A percentile compares a stretch with the other conserved stretches of the same genome.
phyloP scores from a whole-genome alignment of 2,113 vertebrate species.

The Macquaria australasica region DNA sequence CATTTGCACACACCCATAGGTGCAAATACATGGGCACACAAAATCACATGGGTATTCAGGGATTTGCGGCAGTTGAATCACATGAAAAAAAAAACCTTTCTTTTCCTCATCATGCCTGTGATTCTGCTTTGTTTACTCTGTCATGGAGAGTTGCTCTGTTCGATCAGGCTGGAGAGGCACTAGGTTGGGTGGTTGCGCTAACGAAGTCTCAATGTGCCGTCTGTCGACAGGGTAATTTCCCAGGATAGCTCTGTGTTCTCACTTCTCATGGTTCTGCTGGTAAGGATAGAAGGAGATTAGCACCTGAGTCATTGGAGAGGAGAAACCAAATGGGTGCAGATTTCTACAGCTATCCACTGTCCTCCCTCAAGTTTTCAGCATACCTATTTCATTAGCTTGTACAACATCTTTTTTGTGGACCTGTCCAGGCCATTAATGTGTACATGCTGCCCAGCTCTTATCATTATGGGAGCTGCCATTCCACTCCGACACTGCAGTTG shows the following conservation, averaged over 20 bases:
- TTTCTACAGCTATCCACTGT: slow-evolving; percentile 1
- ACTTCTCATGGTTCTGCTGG: slow-evolving; percentile 49
- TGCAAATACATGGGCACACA: slow-evolving; percentile 30
- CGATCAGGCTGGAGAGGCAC: slow-evolving; percentile 68
- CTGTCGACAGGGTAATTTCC: slow-evolving; percentile 77
- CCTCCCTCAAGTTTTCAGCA: slow-evolving; percentile 8
- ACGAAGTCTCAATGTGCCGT: slow-evolving; percentile 76
- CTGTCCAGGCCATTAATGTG: slow-evolving; percentile 9
- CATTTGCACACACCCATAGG: slow-evolving; percentile 15
- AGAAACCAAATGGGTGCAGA: slow-evolving; percentile 53
- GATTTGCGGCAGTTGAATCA: slow-evolving; percentile 31
- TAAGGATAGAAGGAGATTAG: slow-evolving; percentile 65
- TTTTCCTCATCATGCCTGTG: slow-evolving; percentile 58
- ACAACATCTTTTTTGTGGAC: slow-evolving; percentile 11
- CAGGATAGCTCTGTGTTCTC: slow-evolving; percentile 62
- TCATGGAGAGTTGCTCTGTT: slow-evolving; percentile 65
- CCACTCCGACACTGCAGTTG: not conserved
- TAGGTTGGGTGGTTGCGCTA: slow-evolving; percentile 67
- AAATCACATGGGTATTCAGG: slow-evolving; percentile 22
- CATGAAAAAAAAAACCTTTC: slow-evolving; percentile 21
- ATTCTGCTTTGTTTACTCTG: slow-evolving; percentile 73
- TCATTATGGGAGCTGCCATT: not conserved
- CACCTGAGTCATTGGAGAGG: slow-evolving; percentile 55
- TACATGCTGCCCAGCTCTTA: not conserved
- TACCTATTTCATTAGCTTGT: slow-evolving; percentile 11